Evolutionary conservation across 2,113 vertebrate species (phyloP).

Genomic region (Tonatia bakeri): DNA sequence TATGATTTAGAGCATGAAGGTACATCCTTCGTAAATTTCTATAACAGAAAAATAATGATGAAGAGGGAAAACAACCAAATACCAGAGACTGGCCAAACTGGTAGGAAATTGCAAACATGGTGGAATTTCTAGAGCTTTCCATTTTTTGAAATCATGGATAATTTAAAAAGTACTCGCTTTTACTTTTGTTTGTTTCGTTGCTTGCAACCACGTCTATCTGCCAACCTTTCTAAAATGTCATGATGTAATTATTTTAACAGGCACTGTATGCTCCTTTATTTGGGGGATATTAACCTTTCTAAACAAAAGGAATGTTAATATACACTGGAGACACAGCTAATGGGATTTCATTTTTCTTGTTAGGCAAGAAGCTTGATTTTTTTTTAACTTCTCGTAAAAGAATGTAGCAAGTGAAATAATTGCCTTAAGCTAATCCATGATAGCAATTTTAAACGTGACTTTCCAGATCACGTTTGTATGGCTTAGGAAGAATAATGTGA

Average conservation of each 20-base stretch:
- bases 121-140: background rate
- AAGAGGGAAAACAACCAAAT: constrained; percentile 5
- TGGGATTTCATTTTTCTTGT: constrained; percentile 88
- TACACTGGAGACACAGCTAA: constrained; percentile 83
- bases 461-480: constrained; percentile 81
- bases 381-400: constrained; percentile 78
- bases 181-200: constrained; percentile 79
- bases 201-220: constrained; percentile 79
- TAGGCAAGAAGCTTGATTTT: constrained; percentile 82
- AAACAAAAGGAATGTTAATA: constrained; percentile 87
- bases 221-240: constrained; percentile 85
- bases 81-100: background rate
- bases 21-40: background rate
- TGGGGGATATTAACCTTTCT: constrained; percentile 88
- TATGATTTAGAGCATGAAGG: background rate
- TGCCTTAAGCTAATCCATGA: constrained; percentile 86
- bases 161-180: constrained; percentile 61
- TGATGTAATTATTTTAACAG: constrained; percentile 90
- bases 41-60: background rate
- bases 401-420: constrained; percentile 84
- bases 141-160: constrained; percentile 51
- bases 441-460: constrained; percentile 82
- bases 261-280: constrained; percentile 87
- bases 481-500: constrained; percentile 79
- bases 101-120: background rate